A percentile compares a stretch with the other conserved stretches of the same genome.
Evolutionary conservation across 2,113 vertebrate species (phyloP).

Genomic region (Erinaceus europaeus): DNA sequence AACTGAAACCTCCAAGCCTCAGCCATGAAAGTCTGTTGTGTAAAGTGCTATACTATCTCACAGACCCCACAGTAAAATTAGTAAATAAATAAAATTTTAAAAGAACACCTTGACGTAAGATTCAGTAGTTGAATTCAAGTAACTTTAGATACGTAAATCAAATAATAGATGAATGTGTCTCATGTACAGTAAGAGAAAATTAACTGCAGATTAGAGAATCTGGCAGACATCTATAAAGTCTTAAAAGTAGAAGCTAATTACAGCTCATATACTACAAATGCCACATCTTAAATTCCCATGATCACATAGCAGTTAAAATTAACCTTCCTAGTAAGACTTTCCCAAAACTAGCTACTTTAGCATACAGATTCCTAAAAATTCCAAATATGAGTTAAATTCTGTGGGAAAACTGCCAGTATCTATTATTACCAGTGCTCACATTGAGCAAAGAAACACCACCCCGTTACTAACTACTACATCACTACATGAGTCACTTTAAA

Average conservation of each 20-base stretch:
- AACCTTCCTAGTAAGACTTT: conserved; percentile 24
- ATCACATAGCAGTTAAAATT: conserved; percentile 27
- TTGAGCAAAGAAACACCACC: conserved; percentile 60
- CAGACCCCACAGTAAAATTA: too few species aligned
- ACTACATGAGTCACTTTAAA: conserved; percentile 76
- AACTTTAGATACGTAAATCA: conserved; percentile 63
- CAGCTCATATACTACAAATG: conserved; percentile 45
- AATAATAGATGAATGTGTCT: conserved; percentile 36
- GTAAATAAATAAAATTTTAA: not conserved
- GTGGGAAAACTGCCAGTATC: conserved; percentile 33
- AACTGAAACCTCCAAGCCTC: too few species aligned
- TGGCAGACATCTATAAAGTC: conserved; percentile 46
- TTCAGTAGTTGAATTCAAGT: conserved; percentile 54
- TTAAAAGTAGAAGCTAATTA: conserved; percentile 58
- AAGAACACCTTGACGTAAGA: not conserved
- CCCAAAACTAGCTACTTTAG: not conserved
- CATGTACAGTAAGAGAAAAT: conserved; percentile 44
- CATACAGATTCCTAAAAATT: conserved; percentile 41
- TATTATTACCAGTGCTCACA: conserved; percentile 37
- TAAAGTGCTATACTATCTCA: too few species aligned
- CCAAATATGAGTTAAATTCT: conserved; percentile 48
- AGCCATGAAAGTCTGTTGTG: too few species aligned
- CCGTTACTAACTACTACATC: conserved; percentile 74
- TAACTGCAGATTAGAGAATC: conserved; percentile 61
- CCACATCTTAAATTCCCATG: conserved; percentile 30